Evolutionary conservation across 2,888 invertebrate genomes (phyloP), one percentile per base, ranked within the genome.

Genomic region (Apamea anceps): DNA sequence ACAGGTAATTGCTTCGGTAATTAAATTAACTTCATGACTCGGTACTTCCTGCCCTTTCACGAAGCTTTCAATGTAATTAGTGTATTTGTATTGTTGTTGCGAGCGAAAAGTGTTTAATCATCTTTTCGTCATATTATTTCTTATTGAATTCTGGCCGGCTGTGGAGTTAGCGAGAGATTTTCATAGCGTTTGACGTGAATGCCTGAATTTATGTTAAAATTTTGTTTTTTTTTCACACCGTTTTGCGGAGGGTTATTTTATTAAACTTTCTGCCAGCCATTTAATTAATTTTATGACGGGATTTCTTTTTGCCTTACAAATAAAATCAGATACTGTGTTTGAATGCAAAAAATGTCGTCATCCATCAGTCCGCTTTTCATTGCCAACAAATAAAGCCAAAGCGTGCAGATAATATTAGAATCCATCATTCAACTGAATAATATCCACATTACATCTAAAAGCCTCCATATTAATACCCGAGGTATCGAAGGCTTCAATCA

Each of bases 1-100:
- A 81, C 77, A 79, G 79, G 85, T 84, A 81, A 88, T 86, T 88
- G 85, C 25, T 72, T 78, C 65, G 25, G 77, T 87, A 81, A 88
- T 87, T 87, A 80, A 88, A 88, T 88, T 84, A 85, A 67, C 57
- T 81, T 63, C 83, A 74, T 88, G 88, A 82, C 81, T 84, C 45
- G 65, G 32, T 81, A 76, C 73, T 81, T 87, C 80, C 72, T 37
- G 78, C 65, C 66, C 65, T 79, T 81, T 77, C 60, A 72, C 67
- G 73, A 74, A 68, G 77, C 87, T 84, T 82, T 88, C 74, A 74
- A 72, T 72, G 25, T 77, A 72, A 84, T 87, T 81, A 76, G 60
- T 77, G 76, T 75, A 65, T 75, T 84, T 82, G 76, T 82, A 67
- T 74, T 72, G 62, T 77, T 80, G 66, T 67, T 71, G n/a, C 54